Conservation (phyloP, 2,888 invertebrate genomes). For the Callyntrura sp. region DNA sequence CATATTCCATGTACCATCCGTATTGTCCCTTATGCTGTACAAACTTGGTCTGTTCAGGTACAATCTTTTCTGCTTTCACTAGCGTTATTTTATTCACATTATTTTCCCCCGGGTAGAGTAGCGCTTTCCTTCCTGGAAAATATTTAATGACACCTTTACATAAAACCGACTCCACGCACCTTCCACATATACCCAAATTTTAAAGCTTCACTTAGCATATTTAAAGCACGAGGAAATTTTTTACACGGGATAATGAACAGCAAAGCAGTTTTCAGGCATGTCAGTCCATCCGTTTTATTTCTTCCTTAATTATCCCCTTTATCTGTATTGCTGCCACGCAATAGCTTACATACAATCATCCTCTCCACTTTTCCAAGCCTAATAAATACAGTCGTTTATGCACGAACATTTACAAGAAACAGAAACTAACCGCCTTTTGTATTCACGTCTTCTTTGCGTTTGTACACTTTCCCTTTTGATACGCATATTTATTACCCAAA, state of each 20-base stretch:
- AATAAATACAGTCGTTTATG: too few species aligned
- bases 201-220: constrained; percentile 16
- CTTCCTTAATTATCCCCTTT: constrained; percentile 66
- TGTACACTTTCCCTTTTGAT: neutral
- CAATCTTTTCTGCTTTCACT: too few species aligned
- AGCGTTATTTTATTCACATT: too few species aligned
- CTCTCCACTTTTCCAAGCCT: too few species aligned
- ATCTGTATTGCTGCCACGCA: constrained; percentile 30
- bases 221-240: neutral
- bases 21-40: too few species aligned
- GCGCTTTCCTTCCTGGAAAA: too few species aligned
- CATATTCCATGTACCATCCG: neutral
- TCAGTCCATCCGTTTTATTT: constrained; percentile 8
- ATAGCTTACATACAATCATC: neutral
- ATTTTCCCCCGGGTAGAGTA: too few species aligned
- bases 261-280: neutral
- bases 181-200: neutral
- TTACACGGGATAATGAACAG: constrained; percentile 36
- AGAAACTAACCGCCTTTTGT: too few species aligned
- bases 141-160: constrained; percentile 64
- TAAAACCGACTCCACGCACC: neutral
- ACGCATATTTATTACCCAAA: too few species aligned
- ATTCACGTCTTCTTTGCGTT: neutral
- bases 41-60: too few species aligned
- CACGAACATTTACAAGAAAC: too few species aligned